These are phyloP conservation scores for Rhinopomastus cyanomelas DNA, from an alignment of 2,113 vertebrate genomes.

Conservation along the genomic window DNA sequence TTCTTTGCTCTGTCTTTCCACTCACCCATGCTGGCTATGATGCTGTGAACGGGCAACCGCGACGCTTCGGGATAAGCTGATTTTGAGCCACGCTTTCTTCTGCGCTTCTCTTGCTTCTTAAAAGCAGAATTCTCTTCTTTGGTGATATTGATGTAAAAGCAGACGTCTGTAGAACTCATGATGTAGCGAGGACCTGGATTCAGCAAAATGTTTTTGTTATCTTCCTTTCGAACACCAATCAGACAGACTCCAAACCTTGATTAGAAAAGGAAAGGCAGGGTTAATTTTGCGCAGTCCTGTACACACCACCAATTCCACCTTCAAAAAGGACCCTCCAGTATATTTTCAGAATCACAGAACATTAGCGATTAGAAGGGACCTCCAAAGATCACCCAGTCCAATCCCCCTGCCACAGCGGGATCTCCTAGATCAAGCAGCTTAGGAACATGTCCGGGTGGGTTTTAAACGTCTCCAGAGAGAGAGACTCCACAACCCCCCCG, in stretches of 20 bases:
- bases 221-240: conserved; percentile 92
- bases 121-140: conserved; percentile 98
- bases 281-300: conserved; percentile 39
- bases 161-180: conserved; percentile 88
- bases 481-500: no score
- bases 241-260: conserved; percentile 94
- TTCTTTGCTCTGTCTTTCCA: neutral
- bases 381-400: no score
- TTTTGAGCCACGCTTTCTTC: conserved; percentile 73
- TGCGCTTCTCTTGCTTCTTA: conserved; percentile 86
- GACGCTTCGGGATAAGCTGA: conserved; percentile 84
- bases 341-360: no score
- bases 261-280: conserved; percentile 61
- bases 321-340: neutral
- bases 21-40: conserved; percentile 96
- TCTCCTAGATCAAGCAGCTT: no score
- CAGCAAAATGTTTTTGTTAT: conserved; percentile 95
- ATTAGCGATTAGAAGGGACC: no score
- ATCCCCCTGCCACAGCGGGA: no score
- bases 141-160: conserved; percentile 97
- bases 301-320: neutral
- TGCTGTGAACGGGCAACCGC: conserved; percentile 91
- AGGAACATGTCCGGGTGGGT: no score
- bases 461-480: no score
- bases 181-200: conserved; percentile 93